Evolutionary conservation across 2,113 vertebrate genomes (phyloP).

Genomic region (Petrocephalus microphthalmus): DNA sequence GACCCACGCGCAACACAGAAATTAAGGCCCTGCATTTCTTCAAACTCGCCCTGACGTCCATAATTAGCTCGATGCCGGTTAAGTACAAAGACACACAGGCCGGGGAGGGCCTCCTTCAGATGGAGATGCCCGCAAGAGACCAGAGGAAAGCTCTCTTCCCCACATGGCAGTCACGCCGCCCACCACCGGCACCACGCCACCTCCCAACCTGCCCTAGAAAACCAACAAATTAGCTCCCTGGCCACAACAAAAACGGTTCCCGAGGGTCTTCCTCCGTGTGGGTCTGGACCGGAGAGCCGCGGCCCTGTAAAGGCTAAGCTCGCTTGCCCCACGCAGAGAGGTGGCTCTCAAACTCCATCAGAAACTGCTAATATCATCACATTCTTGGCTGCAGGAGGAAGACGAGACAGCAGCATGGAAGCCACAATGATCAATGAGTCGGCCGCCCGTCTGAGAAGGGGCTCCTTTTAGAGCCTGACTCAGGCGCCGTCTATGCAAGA

Average conservation of each 20-base stretch:
- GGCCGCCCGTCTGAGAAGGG: constrained; percentile 33
- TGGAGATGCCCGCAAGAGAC: not conserved
- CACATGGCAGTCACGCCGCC: constrained; percentile 17
- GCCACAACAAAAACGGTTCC: constrained; percentile 27
- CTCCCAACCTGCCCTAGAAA: constrained; percentile 21
- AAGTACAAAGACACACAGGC: not conserved
- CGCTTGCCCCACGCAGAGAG: not conserved
- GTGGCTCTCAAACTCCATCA: constrained; percentile 31
- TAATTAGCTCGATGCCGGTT: not conserved
- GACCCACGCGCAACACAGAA: not conserved
- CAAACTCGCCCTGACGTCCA: not conserved
- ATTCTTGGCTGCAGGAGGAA: constrained; percentile 17
- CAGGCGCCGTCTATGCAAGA: constrained; percentile 45
- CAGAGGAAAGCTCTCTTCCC: not conserved
- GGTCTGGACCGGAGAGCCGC: constrained; percentile 12
- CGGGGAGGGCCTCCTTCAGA: not conserved
- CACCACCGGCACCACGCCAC: constrained; percentile 30
- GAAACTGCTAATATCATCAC: constrained; percentile 49
- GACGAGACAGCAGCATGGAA: constrained; percentile 13
- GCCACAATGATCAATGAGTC: constrained; percentile 44
- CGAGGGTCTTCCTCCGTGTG: constrained; percentile 8
- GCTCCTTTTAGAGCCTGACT: constrained; percentile 49
- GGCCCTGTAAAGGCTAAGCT: constrained; percentile 32
- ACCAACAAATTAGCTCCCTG: constrained; percentile 18
- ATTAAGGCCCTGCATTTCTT: not conserved